Evolutionary conservation across 2,113 vertebrate species (phyloP).

Genomic region (Xenopus laevis): DNA sequence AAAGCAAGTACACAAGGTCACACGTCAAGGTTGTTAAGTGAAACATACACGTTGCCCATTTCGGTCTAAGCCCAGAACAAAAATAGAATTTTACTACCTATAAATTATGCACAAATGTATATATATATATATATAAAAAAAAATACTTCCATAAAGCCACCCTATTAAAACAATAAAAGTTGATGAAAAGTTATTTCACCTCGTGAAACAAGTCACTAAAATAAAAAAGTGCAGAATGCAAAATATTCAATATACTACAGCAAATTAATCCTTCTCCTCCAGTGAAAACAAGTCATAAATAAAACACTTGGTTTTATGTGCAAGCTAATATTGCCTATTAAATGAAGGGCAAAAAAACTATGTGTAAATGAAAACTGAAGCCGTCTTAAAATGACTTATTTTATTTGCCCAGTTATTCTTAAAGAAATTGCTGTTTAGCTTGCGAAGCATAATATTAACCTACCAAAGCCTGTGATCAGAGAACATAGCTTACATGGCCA

Average conservation of each 20-base stretch:
- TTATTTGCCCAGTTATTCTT: too few species aligned
- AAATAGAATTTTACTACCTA: background rate
- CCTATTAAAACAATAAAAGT: conserved; percentile 10
- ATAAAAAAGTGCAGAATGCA: conserved; percentile 19
- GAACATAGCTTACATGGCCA: too few species aligned
- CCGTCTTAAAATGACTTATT: too few species aligned
- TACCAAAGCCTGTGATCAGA: background rate
- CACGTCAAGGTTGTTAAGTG: too few species aligned
- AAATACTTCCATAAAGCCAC: background rate
- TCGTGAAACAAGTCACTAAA: conserved; percentile 11
- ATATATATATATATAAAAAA: background rate
- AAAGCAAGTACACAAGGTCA: too few species aligned
- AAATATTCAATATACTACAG: conserved; percentile 29
- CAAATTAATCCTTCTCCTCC: conserved; percentile 35
- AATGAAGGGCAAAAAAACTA: conserved; percentile 1
- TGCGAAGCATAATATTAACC: background rate
- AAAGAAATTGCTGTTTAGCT: too few species aligned
- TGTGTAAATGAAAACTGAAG: too few species aligned
- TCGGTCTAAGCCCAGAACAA: background rate
- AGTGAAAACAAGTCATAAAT: conserved; percentile 34
- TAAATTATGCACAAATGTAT: conserved; percentile 2
- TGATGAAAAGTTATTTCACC: conserved; percentile 9
- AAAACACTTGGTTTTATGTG: background rate
- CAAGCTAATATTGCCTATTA: background rate
- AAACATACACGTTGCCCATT: too few species aligned